Conservation (phyloP, 2,113 vertebrate genomes). For the Sorex araneus region DNA sequence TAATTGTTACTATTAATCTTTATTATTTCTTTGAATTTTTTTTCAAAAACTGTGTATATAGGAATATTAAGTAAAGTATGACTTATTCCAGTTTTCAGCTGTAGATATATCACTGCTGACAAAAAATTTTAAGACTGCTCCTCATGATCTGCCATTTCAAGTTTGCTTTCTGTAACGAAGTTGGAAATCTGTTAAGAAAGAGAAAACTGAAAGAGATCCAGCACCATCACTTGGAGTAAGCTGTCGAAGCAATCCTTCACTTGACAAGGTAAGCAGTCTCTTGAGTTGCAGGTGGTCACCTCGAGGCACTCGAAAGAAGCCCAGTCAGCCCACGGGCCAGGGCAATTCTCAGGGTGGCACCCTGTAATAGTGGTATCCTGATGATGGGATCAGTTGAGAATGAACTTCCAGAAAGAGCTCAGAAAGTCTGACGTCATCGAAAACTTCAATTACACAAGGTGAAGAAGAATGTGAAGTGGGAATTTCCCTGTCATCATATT, state of each 20-base stretch:
- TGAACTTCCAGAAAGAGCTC: slow-evolving; percentile 63
- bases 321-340: slow-evolving; percentile 23
- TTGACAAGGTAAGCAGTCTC: not conserved
- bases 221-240: not conserved
- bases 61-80: not conserved
- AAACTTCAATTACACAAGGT: slow-evolving; percentile 50
- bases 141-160: slow-evolving; percentile 8
- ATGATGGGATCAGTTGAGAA: slow-evolving; percentile 59
- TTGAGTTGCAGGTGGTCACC: not conserved
- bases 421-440: slow-evolving; percentile 70
- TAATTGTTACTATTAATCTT: not conserved
- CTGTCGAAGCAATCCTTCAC: not conserved
- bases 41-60: not conserved
- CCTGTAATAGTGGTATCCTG: not conserved
- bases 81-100: not conserved
- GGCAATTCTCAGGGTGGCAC: slow-evolving; percentile 48
- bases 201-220: slow-evolving; percentile 15
- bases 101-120: not conserved
- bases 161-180: not conserved
- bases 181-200: not conserved
- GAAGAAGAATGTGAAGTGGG: slow-evolving; percentile 20
- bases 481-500: not conserved
- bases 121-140: not conserved
- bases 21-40: not conserved
- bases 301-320: not conserved